phyloP scores from a whole-genome alignment of 2,888 invertebrate genomes.

The Linyphia triangularis region DNA sequence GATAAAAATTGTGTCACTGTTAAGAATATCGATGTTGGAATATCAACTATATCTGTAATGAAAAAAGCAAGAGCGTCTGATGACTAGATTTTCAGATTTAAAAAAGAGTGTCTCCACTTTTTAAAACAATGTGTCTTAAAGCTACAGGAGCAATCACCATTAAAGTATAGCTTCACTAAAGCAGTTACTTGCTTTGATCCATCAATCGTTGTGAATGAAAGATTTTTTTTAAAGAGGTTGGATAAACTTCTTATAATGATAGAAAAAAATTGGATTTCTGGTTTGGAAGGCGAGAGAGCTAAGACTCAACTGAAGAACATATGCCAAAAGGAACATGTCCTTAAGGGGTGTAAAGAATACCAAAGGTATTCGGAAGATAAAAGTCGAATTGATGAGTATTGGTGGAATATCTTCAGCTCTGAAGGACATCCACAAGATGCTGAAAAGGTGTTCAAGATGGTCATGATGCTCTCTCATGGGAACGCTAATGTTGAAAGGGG shows the following conservation, averaged over 20 bases:
- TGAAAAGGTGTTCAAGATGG: background rate
- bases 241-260: background rate
- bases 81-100: background rate
- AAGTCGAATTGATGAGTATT: background rate
- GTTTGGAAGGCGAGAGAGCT: constrained; percentile 1
- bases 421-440: background rate
- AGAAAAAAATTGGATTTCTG: constrained; percentile 18
- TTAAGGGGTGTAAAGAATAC: background rate
- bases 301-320: background rate
- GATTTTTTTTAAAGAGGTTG: background rate
- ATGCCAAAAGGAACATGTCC: background rate
- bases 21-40: background rate
- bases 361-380: background rate
- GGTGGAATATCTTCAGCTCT: background rate
- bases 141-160: constrained; percentile 2
- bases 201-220: background rate
- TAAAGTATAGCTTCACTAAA: constrained; percentile 1
- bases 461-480: background rate
- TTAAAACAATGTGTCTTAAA: background rate
- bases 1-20: background rate
- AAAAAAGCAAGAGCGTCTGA: too few species aligned
- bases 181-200: constrained; percentile 17
- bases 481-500: constrained; percentile 12
- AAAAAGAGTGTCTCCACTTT: background rate
- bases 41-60: background rate